Evolutionary conservation across 2,113 vertebrate species (phyloP), one percentile per base, ranked within the genome.

Genomic region (Silurus asotus): DNA sequence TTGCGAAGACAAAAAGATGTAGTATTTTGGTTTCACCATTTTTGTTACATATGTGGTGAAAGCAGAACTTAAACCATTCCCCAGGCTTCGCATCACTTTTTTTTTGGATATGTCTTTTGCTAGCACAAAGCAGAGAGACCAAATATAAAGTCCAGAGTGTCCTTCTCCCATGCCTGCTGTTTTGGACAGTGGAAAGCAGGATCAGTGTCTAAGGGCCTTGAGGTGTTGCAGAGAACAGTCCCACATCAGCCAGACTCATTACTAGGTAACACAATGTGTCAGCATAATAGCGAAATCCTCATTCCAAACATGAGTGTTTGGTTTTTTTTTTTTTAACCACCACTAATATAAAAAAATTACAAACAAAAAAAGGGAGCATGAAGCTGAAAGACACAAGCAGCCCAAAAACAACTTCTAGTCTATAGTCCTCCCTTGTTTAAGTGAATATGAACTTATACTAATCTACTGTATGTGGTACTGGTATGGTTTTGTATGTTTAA

Each of bases 401-500:
- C 82, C 84, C 67, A 56, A 79, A 20, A 86, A 56, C 72, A 83
- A 87, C 75, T 72, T 86, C 88, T 90, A 84, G 86, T 87, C 85
- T 91, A 45, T 90, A 92, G 88, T 82, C 61, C 79, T 79, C 82
- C 83, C 83, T 87, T 87, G 86, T 87, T 89, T 89, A 85, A 89
- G 83, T 91, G 82, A 90, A 89, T 92, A 89, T 90, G 75, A 91
- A 87, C 77, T 84, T 88, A 86, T 88, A 80, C 86, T 92, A 88
- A 87, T 88, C 89, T 89, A 89, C 84, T 91, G 69, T 88, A 87
- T 91, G 89, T 92, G 90, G 87, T 91, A 89, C 84, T 90, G 90
- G 89, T 89, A 83, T 88, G 88, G 87, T 91, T 89, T 89, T 87
- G 59, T 89, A 85, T 90, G 86, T 91, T 89, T 88, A 82, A 86